Evolutionary conservation across 2,888 invertebrate genomes (phyloP).

Genomic region (Serripes groenlandicus): DNA sequence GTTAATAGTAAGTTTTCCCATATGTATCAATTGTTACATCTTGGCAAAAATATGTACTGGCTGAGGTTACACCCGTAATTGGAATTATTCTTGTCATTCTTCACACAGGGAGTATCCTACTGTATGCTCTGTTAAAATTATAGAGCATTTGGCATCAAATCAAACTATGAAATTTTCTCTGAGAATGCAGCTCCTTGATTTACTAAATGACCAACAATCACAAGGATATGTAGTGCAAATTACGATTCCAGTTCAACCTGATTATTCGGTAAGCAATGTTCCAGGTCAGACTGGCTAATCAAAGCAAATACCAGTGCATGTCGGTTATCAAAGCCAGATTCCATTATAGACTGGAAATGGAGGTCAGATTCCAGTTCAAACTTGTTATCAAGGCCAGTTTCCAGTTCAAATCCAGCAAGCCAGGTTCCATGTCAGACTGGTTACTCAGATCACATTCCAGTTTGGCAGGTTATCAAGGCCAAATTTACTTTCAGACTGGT

Average conservation of each 20-base stretch:
- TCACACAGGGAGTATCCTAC: not conserved
- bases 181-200: not conserved
- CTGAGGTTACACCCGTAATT: not conserved
- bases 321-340: too few species aligned
- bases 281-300: not conserved
- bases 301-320: not conserved
- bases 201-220: not conserved
- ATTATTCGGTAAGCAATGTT: not conserved
- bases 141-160: constrained; percentile 24
- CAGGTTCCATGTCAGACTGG: too few species aligned
- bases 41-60: not conserved
- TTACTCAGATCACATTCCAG: too few species aligned
- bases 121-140: constrained; percentile 10
- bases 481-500: too few species aligned
- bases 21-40: not conserved
- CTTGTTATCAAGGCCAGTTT: constrained; percentile 4
- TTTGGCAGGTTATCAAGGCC: not conserved
- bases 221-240: not conserved
- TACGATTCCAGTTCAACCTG: not conserved
- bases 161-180: constrained; percentile 10
- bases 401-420: not conserved
- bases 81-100: not conserved
- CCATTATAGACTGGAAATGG: too few species aligned
- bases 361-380: not conserved
- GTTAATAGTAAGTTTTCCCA: not conserved